A percentile compares a stretch with the other conserved stretches of the same genome.
These are phyloP conservation scores for Listronotus oregonensis DNA, from an alignment of 1,140 invertebrate species.

Conservation along the genomic window DNA sequence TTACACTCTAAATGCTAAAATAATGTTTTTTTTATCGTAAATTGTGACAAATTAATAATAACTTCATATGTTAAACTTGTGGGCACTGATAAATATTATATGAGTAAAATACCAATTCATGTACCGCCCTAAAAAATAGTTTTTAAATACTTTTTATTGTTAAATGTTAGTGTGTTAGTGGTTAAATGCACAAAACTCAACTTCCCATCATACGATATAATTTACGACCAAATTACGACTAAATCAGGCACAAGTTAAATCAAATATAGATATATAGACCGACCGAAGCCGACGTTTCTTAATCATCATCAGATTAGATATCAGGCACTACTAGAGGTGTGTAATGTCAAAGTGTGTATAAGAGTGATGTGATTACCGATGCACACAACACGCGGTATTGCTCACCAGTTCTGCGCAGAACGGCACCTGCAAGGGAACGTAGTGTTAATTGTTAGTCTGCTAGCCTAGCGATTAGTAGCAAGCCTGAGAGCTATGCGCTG, in stretches of 20 bases:
- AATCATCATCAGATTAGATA: constrained; percentile 14
- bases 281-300: neutral
- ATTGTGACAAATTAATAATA: too few species aligned
- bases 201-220: neutral
- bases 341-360: constrained; percentile 46
- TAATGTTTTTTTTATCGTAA: too few species aligned
- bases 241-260: constrained; percentile 7
- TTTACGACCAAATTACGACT: constrained; percentile 20
- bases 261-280: constrained; percentile 10
- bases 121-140: too few species aligned
- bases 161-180: neutral
- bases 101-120: too few species aligned
- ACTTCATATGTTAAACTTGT: too few species aligned
- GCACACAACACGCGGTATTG: constrained; percentile 89
- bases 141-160: neutral
- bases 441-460: constrained; percentile 63
- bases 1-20: too few species aligned
- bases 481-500: constrained; percentile 43
- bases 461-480: constrained; percentile 48
- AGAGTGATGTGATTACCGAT: constrained; percentile 74
- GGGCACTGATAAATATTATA: too few species aligned
- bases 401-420: constrained; percentile 88
- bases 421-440: constrained; percentile 76
- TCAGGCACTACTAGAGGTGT: constrained; percentile 57
- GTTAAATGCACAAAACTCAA: constrained; percentile 13